A percentile compares a stretch with the other conserved stretches of the same genome.
These are phyloP conservation scores for Bufotes viridis DNA, from an alignment of 2,797 vertebrate genomes.

Conservation along the genomic window DNA sequence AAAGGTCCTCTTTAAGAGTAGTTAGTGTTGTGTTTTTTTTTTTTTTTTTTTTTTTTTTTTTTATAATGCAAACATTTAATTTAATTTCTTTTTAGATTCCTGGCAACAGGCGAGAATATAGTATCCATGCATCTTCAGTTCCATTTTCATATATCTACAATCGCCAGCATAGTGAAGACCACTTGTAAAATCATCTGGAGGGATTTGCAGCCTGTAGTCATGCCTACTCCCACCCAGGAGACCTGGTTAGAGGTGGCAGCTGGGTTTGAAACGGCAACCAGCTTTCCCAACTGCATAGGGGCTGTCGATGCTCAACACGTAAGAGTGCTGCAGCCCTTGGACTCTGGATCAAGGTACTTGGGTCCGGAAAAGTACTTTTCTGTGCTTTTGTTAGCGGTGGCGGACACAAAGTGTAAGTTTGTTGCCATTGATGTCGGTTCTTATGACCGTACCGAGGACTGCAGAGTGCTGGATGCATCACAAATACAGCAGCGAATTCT, in stretches of 20 bases:
- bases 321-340: no score
- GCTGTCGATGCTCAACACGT: no score
- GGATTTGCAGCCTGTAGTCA: background rate
- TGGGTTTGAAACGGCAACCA: no score
- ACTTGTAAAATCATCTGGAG: background rate
- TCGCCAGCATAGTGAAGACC: background rate
- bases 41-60: no score
- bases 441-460: background rate
- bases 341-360: background rate
- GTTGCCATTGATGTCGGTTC: background rate
- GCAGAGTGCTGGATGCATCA: background rate
- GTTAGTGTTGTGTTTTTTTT: no score
- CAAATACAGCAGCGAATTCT: background rate
- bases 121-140: background rate
- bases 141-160: background rate
- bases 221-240: background rate
- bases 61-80: background rate
- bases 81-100: background rate
- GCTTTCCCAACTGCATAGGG: no score
- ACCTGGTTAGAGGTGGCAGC: no score
- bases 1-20: no score
- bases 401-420: background rate
- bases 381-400: background rate
- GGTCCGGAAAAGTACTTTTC: background rate
- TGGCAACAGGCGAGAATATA: background rate